Evolutionary conservation across 2,888 invertebrate genomes (phyloP).

Genomic region (Miltochrista miniata): DNA sequence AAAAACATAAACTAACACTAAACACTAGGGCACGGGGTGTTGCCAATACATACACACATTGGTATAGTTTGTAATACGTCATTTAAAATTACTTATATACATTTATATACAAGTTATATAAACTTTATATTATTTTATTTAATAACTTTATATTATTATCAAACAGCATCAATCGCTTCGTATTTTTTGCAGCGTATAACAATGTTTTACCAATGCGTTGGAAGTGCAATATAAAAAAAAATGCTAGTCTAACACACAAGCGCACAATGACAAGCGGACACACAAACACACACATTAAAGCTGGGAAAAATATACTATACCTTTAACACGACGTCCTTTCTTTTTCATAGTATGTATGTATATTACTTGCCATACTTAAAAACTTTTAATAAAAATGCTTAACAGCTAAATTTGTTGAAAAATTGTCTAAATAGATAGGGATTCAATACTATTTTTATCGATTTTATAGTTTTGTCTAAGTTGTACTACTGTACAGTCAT

Average conservation of each 20-base stretch:
- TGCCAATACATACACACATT: constrained; percentile 34
- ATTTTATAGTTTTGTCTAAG: too few relatives aligned
- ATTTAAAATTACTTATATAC: not conserved
- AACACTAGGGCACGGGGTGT: constrained; percentile 53
- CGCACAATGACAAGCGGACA: constrained; percentile 44
- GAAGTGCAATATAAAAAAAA: constrained; percentile 31
- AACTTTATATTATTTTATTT: too few relatives aligned
- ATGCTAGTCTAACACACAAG: constrained; percentile 29
- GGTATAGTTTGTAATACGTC: constrained; percentile 50
- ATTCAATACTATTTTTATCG: too few relatives aligned
- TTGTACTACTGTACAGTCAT: too few relatives aligned
- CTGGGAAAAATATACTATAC: constrained; percentile 24
- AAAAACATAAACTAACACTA: constrained; percentile 79
- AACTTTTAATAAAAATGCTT: too few relatives aligned
- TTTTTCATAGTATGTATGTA: too few relatives aligned
- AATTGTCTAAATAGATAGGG: too few relatives aligned
- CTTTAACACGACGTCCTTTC: constrained; percentile 3
- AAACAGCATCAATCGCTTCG: not conserved
- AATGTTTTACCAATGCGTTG: constrained; percentile 27
- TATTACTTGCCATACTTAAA: too few relatives aligned
- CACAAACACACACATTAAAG: constrained; percentile 11
- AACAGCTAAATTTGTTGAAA: too few relatives aligned
- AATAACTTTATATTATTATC: too few relatives aligned
- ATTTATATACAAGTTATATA: not conserved
- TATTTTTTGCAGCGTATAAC: constrained; percentile 29